phyloP scores from a whole-genome alignment of 2,113 vertebrate species.

The Fulmarus glacialis region DNA sequence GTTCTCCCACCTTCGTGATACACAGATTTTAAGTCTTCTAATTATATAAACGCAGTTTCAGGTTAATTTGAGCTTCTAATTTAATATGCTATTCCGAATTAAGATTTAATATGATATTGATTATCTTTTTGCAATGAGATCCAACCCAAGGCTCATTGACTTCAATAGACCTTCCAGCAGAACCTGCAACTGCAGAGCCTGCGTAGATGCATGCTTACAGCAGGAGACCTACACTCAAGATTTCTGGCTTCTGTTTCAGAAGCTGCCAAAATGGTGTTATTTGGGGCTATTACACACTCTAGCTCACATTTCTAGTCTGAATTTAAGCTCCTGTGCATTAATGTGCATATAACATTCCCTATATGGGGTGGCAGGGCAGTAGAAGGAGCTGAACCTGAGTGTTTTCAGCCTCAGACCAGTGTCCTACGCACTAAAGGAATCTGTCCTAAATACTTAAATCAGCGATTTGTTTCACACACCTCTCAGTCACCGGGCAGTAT shows the following conservation, averaged over 20 bases:
- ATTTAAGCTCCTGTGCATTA: background rate
- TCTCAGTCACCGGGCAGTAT: background rate
- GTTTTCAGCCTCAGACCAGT: background rate
- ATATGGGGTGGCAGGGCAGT: background rate
- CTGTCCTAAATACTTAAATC: background rate
- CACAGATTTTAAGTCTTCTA: constrained; percentile 28
- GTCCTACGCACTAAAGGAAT: background rate
- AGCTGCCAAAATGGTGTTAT: background rate
- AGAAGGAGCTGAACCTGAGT: background rate
- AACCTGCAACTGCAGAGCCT: background rate
- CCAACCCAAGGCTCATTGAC: constrained; percentile 54
- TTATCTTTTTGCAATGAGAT: constrained; percentile 55
- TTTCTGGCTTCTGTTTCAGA: constrained; percentile 3
- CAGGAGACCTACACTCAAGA: background rate
- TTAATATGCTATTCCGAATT: constrained; percentile 34
- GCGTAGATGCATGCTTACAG: background rate
- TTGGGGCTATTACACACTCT: background rate
- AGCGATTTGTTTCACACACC: background rate
- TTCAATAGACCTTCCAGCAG: constrained; percentile 45
- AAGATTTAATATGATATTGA: constrained; percentile 58
- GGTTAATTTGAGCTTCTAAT: constrained; percentile 62
- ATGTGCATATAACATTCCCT: background rate
- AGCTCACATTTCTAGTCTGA: background rate
- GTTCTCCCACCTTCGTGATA: background rate
- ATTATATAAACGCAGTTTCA: constrained; percentile 57